Conservation (phyloP, 2,888 invertebrate species). For the Acanthococcus lagerstroemiae region DNA sequence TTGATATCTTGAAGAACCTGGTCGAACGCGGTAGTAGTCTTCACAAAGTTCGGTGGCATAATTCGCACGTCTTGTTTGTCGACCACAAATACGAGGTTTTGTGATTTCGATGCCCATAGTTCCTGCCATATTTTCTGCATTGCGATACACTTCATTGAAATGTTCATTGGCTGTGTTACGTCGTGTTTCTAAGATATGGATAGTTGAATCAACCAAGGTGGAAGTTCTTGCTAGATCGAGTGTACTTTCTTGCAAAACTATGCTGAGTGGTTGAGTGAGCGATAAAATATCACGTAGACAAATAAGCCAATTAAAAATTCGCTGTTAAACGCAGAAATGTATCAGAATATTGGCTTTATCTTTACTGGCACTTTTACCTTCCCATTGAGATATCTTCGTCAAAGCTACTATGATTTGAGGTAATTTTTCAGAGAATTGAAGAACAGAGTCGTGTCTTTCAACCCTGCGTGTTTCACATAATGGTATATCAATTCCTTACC, state of each 20-base stretch:
- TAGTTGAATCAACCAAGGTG: background rate
- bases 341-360: background rate
- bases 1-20: background rate
- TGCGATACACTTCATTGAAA: background rate
- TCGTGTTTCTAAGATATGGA: background rate
- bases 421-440: background rate
- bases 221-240: background rate
- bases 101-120: background rate
- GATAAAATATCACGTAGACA: background rate
- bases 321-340: background rate
- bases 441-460: constrained; percentile 11
- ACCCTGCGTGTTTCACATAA: constrained; percentile 15
- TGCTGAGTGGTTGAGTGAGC: background rate
- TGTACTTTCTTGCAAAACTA: background rate
- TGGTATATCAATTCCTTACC: too few relatives aligned
- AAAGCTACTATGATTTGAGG: background rate
- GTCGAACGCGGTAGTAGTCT: background rate
- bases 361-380: background rate
- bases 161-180: background rate
- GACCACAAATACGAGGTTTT: background rate
- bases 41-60: background rate
- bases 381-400: background rate
- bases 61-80: background rate
- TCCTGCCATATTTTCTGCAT: background rate
- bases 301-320: background rate